Conservation (phyloP, 2,888 invertebrate species). For the Lasioglossum calceatum region DNA sequence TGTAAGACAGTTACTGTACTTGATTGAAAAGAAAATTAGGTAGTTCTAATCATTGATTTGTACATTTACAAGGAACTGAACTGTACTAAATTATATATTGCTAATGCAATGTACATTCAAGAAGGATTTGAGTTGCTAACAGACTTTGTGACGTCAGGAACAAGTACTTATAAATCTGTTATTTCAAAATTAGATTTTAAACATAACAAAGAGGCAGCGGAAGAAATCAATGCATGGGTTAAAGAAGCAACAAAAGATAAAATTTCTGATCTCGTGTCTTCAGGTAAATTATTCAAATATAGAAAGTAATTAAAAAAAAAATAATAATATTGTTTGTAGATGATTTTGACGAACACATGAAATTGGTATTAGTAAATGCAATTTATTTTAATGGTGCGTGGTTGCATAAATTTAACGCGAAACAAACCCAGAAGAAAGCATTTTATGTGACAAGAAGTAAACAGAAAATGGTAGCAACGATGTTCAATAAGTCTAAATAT, state of each 20-base stretch:
- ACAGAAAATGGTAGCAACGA: slow-evolving; percentile 89
- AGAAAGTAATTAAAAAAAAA: neutral
- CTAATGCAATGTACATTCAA: slow-evolving; percentile 90
- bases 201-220: slow-evolving; percentile 82
- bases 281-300: slow-evolving; percentile 78
- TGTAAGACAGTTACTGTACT: slow-evolving; percentile 60
- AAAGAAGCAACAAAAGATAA: slow-evolving; percentile 91
- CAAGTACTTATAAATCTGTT: slow-evolving; percentile 88
- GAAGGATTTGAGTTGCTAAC: slow-evolving; percentile 85
- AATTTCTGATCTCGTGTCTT: slow-evolving; percentile 90
- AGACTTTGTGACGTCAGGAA: slow-evolving; percentile 86
- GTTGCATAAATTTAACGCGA: slow-evolving; percentile 88
- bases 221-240: slow-evolving; percentile 92
- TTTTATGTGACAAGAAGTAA: slow-evolving; percentile 87
- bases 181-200: slow-evolving; percentile 88
- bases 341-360: slow-evolving; percentile 86
- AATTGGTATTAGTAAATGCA: slow-evolving; percentile 92
- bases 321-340: slow-evolving; percentile 77
- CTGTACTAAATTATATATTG: slow-evolving; percentile 87
- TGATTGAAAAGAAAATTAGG: neutral
- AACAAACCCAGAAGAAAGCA: slow-evolving; percentile 81
- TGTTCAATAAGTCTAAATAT: slow-evolving; percentile 87
- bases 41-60: neutral
- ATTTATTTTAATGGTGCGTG: slow-evolving; percentile 94
- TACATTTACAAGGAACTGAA: slow-evolving; percentile 76